A percentile compares a stretch with the other conserved stretches of the same genome.
phyloP scores from a whole-genome alignment of 1,140 invertebrate species.

The Aphelenchoides besseyi region DNA sequence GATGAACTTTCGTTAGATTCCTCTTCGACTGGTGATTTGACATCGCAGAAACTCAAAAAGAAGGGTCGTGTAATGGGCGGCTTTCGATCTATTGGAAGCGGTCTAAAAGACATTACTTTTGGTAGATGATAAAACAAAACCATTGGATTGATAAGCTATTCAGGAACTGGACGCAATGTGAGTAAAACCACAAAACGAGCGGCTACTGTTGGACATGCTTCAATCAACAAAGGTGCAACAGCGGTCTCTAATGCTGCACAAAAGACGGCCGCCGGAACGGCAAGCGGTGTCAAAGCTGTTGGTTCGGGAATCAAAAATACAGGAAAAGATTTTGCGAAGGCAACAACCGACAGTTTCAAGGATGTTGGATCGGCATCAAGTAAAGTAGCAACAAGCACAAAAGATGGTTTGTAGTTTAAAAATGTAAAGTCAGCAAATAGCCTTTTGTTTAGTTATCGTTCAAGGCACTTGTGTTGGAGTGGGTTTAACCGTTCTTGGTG shows the following conservation, averaged over 20 bases:
- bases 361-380: neutral
- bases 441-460: neutral
- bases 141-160: neutral
- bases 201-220: neutral
- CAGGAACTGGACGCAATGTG: conserved; percentile 7
- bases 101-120: neutral
- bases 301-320: conserved; percentile 14
- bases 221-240: neutral
- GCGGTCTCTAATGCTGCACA: neutral
- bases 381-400: conserved; percentile 9
- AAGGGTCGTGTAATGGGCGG: neutral
- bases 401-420: conserved; percentile 6
- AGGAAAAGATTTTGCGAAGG: conserved; percentile 1
- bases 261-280: neutral
- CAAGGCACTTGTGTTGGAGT: neutral
- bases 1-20: neutral
- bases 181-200: neutral
- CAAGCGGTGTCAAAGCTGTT: neutral
- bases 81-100: neutral
- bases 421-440: neutral
- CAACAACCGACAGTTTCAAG: neutral
- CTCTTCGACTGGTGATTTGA: neutral
- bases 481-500: conserved; percentile 1
- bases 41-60: conserved; percentile 7
- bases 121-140: neutral